Evolutionary conservation across 2,113 vertebrate genomes (phyloP), one percentile per base, ranked within the genome.

Genomic region (Nesoenas mayeri): DNA sequence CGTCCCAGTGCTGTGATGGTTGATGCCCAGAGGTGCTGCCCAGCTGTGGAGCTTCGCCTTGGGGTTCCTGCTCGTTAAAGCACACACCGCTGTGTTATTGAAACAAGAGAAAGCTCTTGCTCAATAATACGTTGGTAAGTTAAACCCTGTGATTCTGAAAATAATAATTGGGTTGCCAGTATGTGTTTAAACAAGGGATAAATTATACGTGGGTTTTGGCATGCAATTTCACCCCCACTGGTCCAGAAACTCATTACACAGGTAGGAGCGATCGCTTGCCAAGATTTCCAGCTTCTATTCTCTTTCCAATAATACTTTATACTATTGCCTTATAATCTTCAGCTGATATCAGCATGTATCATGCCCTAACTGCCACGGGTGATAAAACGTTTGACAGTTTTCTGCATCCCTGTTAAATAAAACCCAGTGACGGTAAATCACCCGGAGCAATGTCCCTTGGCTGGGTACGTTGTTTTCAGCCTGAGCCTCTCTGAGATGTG

Each of bases 211-310:
- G 51, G 91, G 26, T 48, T 96, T 97, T 97, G 96, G 93, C 86
- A 81, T 89, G 82, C 94, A 95, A 75, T 97, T 96, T 97, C 91
- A 96, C 83, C 89, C 89, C 87, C 95, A 60, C 85, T 97, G 91
- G 73, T 90, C 91, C 80, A 96, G 96, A 96, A 97, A 96, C 91
- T 95, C 95, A 95, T 97, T 97, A 95, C 82, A 84, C 58, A 95
- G 80, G 72, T 81, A 78, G 83, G 75, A 84, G 69, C 56, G 89
- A 95, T 95, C 29, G 64, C 95, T 94, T 83, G 95, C 95, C 96
- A 97, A 94, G 95, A 95, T 97, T 96, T 96, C 95, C 94, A 54
- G 60, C 50, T 74, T 77, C 73, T 57, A 58, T 95, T 96, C 70
- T 78, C 74, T 92, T 93, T 84, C 66, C 92, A 84, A 72, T 91